Evolutionary conservation across 37 sponge, comb jelly and placozoan genomes (phyloP).

Genomic region (Petrosia ficiformis): DNA sequence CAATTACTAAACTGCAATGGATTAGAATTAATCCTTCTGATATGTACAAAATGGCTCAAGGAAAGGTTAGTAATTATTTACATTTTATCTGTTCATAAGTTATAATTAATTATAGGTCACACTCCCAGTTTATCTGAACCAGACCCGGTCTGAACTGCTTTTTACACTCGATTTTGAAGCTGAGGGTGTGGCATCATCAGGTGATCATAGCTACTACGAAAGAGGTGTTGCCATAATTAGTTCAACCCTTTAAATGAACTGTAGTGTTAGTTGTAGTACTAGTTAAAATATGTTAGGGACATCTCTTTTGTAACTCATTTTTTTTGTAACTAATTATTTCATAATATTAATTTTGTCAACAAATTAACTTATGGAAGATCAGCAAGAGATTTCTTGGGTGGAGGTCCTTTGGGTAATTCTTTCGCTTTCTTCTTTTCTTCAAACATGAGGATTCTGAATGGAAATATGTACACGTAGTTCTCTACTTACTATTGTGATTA

Average conservation of each 20-base stretch:
- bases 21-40: slow-evolving; percentile 54
- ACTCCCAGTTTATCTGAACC: slow-evolving; percentile 82
- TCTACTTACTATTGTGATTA: too few relatives aligned
- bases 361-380: slow-evolving; percentile 61
- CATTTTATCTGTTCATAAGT: too few relatives aligned
- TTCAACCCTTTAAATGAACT: slow-evolving; percentile 32
- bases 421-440: slow-evolving; percentile 91
- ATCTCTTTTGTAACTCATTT: neutral
- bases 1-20: slow-evolving; percentile 62
- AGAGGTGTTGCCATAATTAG: slow-evolving; percentile 75
- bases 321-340: neutral
- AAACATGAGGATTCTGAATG: slow-evolving; percentile 86
- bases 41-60: slow-evolving; percentile 32
- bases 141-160: slow-evolving; percentile 79
- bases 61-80: slow-evolving; percentile 47
- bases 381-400: slow-evolving; percentile 73
- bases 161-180: slow-evolving; percentile 80
- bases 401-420: slow-evolving; percentile 76
- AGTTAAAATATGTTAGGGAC: neutral
- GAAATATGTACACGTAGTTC: neutral
- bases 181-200: slow-evolving; percentile 23
- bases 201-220: slow-evolving; percentile 77
- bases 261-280: neutral
- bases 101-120: slow-evolving; percentile 73
- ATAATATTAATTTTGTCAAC: neutral